These are phyloP conservation scores for Cryptophagus acutangulus DNA, from an alignment of 2,888 invertebrate genomes.

Conservation along the genomic window DNA sequence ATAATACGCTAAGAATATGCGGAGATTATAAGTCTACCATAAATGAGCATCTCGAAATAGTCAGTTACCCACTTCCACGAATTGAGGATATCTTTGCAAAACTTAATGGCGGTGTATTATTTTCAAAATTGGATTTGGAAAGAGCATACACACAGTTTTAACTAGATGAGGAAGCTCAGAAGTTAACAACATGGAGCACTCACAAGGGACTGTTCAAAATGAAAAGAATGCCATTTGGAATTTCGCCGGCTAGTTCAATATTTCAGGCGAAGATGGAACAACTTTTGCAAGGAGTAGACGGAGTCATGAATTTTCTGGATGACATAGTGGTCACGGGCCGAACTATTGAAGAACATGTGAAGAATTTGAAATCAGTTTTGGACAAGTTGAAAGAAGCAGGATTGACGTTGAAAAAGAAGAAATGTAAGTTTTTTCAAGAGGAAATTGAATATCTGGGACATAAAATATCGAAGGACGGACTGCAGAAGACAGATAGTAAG, in stretches of 20 bases:
- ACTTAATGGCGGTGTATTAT: not conserved
- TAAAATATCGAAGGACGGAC: conserved; percentile 16
- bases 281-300: conserved; percentile 31
- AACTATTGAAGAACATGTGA: too few relatives aligned
- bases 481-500: conserved; percentile 12
- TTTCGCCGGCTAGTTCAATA: conserved; percentile 39
- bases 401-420: too few relatives aligned
- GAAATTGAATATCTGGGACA: too few relatives aligned
- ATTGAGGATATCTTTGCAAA: conserved; percentile 5
- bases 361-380: too few relatives aligned
- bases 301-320: conserved; percentile 33
- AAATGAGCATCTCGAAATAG: conserved; percentile 4
- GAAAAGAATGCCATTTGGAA: conserved; percentile 39
- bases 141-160: conserved; percentile 10
- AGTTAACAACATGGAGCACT: conserved; percentile 1
- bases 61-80: conserved; percentile 5
- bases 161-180: conserved; percentile 7
- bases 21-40: conserved; percentile 5
- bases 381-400: too few relatives aligned
- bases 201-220: conserved; percentile 35
- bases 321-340: conserved; percentile 35
- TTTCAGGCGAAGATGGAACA: conserved; percentile 38
- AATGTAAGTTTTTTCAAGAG: too few relatives aligned
- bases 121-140: conserved; percentile 6
- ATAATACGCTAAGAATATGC: conserved; percentile 6